Evolutionary conservation across 2,888 invertebrate species (phyloP).

Genomic region (Dryadula phaetusa): DNA sequence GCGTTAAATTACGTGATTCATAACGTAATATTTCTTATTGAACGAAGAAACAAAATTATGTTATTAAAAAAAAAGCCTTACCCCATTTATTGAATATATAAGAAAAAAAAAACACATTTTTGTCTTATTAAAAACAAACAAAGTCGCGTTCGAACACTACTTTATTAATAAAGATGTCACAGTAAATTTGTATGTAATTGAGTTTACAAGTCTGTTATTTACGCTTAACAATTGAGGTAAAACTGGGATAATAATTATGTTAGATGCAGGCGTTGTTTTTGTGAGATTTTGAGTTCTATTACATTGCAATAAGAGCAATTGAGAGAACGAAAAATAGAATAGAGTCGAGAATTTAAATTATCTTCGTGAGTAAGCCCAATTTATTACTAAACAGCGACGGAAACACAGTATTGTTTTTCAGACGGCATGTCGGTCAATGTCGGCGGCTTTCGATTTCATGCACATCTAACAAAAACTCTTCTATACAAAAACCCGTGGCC

Average conservation of each 20-base stretch:
- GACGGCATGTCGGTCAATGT: constrained; percentile 76
- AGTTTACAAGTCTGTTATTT: constrained; percentile 28
- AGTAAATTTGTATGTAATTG: constrained; percentile 6
- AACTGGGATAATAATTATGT: constrained; percentile 25
- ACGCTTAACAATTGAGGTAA: constrained; percentile 35
- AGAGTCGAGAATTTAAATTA: constrained; percentile 35
- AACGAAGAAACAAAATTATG: no score
- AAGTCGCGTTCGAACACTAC: not conserved
- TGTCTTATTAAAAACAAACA: not conserved
- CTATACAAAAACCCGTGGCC: constrained; percentile 42
- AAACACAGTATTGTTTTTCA: constrained; percentile 70
- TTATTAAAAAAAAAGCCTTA: no score
- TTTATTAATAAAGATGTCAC: constrained; percentile 12
- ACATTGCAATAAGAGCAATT: not conserved
- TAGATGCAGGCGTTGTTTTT: not conserved
- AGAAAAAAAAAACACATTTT: not conserved
- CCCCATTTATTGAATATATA: no score
- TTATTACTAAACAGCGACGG: constrained; percentile 50
- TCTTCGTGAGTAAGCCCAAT: constrained; percentile 44
- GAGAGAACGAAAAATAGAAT: constrained; percentile 3
- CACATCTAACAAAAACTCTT: constrained; percentile 45
- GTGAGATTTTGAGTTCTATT: constrained; percentile 23
- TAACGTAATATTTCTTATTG: no score
- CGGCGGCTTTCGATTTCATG: constrained; percentile 70
- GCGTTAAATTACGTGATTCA: no score